Evolutionary conservation across 2,888 invertebrate genomes (phyloP), one percentile per base, ranked within the genome.

Genomic region (Branchipolynoe longqiensis): DNA sequence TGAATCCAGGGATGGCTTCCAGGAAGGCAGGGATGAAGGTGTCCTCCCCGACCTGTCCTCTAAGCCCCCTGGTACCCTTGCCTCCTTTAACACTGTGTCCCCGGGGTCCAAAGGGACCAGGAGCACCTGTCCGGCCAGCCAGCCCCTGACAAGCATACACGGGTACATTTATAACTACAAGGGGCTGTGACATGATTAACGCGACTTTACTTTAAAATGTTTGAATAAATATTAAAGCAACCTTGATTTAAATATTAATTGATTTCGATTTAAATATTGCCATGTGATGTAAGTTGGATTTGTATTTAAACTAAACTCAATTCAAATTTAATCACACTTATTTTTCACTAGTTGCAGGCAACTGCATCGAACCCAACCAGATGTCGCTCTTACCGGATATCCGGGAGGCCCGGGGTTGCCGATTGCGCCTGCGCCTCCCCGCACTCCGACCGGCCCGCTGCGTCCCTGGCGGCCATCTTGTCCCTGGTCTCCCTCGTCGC

Each of bases 41-140:
- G 48, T 78, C 78, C 78, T 78, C 78, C 48, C 78, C 78, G 3
- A 78, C 78, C 78, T 78, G 78, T 1, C 78, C 78, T 18, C 25
- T 12, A 14, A 48, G 8, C 28, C 78, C 78, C 2, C 48, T 25
- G 31, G 41, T 48, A 48, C 78, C 78, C 22, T 78, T 78, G 18
- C 6, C 22, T 6, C 78, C 78, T 25, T 18, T n/a, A 14, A 78
- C 48, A 31, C 54, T 41, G 14, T 14, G 41, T 14, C 78, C 78
- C 12, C n/a, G 25, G 0, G 8, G 41, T 28, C 78, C 78, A 0
- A 12, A 31, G 1, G 25, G 48, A 12, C 78, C 78, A 41, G 48
- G 48, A 28, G 25, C 48, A 22, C 78, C 78, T 4, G 12, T 22
- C 31, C n/a, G 48, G 25, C 78, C 78, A 8, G 41, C 78, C 0